Percentiles rank a stretch among this genome's conserved stretches.
Conservation (phyloP, 2,113 vertebrate species). For the Cichladusa arquata region DNA sequence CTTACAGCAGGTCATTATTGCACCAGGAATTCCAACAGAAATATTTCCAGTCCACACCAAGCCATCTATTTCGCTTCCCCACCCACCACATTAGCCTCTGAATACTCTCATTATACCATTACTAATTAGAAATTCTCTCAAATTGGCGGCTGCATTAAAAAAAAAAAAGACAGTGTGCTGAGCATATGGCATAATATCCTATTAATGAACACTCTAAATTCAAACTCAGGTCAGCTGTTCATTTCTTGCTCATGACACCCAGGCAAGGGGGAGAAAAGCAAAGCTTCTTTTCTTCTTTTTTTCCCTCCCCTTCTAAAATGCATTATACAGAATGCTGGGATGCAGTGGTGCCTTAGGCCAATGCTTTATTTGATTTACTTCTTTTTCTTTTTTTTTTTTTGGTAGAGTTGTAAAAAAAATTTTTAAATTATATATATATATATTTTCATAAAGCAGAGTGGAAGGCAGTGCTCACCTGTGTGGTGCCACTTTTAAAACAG, state of each 20-base stretch:
- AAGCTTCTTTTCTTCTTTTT: conserved; percentile 63
- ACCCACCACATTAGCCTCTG: conserved; percentile 90
- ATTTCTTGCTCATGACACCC: conserved; percentile 89
- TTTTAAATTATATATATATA: neutral
- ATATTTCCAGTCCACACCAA: conserved; percentile 75
- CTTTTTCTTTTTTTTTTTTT: conserved; percentile 27
- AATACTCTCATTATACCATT: conserved; percentile 97
- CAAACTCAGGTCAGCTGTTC: conserved; percentile 99
- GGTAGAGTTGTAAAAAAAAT: neutral
- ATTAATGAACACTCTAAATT: conserved; percentile 99
- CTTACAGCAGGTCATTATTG: conserved; percentile 67
- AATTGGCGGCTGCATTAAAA: conserved; percentile 96
- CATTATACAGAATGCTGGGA: conserved; percentile 72
- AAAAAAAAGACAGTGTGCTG: conserved; percentile 87
- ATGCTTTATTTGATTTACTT: conserved; percentile 78
- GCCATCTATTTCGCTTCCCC: conserved; percentile 79
- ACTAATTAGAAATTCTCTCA: conserved; percentile 99
- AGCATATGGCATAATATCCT: conserved; percentile 99
- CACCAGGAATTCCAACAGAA: conserved; percentile 54
- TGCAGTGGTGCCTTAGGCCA: conserved; percentile 66
- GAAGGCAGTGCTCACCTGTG: neutral
- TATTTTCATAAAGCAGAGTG: neutral
- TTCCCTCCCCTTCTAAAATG: conserved; percentile 71
- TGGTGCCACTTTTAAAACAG: neutral
- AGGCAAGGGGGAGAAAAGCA: conserved; percentile 77